These are phyloP conservation scores for Premnoplex brunnescens DNA, from an alignment of 2,797 vertebrate genomes.

Conservation along the genomic window DNA sequence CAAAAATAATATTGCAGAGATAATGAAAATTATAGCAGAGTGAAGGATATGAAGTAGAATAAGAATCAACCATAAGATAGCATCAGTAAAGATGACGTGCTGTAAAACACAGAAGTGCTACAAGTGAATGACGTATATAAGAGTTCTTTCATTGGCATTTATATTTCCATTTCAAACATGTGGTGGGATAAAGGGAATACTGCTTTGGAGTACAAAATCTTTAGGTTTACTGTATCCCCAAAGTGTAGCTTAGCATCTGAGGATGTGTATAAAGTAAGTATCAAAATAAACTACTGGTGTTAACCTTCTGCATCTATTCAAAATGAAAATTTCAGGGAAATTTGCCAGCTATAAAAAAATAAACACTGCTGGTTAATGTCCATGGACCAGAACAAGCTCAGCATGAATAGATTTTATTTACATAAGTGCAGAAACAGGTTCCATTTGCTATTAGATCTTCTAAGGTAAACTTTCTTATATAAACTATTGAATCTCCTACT, in stretches of 20 bases:
- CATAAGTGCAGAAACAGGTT: constrained; percentile 61
- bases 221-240: neutral
- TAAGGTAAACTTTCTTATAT: constrained; percentile 67
- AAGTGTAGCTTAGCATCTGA: constrained; percentile 31
- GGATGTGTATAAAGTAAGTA: constrained; percentile 32
- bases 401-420: constrained; percentile 63
- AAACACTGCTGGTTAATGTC: constrained; percentile 75
- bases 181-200: neutral
- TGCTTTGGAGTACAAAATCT: neutral
- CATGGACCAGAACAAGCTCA: constrained; percentile 43
- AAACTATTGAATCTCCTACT: constrained; percentile 60
- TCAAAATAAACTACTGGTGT: constrained; percentile 71
- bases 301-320: constrained; percentile 73
- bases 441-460: constrained; percentile 65
- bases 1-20: neutral
- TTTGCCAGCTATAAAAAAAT: constrained; percentile 75
- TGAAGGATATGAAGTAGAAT: neutral
- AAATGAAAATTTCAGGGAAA: constrained; percentile 72
- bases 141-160: neutral
- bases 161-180: neutral
- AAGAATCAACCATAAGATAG: neutral
- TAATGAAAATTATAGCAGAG: neutral
- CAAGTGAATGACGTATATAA: rapidly evolving
- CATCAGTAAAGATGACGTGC: neutral
- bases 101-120: neutral